Percentiles rank a stretch among this genome's conserved stretches.
Conservation (phyloP, 2,797 vertebrate genomes). For the Vespertilio murinus region DNA sequence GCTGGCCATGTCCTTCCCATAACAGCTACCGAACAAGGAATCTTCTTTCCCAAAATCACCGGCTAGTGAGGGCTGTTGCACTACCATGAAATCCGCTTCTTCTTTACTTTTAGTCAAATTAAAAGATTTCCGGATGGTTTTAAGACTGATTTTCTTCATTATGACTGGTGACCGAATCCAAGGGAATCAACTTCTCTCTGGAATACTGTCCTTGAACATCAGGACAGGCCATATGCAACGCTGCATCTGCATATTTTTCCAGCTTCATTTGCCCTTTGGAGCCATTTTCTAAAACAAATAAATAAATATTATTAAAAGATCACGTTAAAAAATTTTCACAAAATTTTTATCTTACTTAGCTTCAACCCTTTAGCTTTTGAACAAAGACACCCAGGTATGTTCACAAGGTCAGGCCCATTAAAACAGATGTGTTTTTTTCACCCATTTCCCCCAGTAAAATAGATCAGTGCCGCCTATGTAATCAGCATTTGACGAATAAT, state of each 20-base stretch:
- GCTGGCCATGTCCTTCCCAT: constrained; percentile 93
- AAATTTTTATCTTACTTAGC: not conserved
- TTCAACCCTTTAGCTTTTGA: not conserved
- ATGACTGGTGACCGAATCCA: constrained; percentile 84
- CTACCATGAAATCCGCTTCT: constrained; percentile 96
- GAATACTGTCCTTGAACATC: constrained; percentile 76
- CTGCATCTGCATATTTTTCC: constrained; percentile 88
- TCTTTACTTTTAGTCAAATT: constrained; percentile 98
- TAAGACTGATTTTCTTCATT: constrained; percentile 99
- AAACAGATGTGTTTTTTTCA: no score
- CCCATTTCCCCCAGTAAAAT: no score
- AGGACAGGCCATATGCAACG: constrained; percentile 86
- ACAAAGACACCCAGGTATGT: not conserved
- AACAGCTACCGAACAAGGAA: constrained; percentile 94
- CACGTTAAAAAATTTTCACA: constrained; percentile 5
- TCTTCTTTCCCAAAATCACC: constrained; percentile 96
- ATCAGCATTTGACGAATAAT: not conserved
- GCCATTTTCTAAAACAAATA: constrained; percentile 87
- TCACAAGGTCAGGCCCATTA: not conserved
- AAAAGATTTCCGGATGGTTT: constrained; percentile 98
- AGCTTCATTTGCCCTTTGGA: constrained; percentile 88
- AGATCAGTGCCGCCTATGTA: not conserved
- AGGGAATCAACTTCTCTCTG: constrained; percentile 76
- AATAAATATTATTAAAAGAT: not conserved
- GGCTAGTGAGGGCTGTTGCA: constrained; percentile 91